Evolutionary conservation across 2,113 vertebrate species (phyloP), one percentile per base, ranked within the genome.

Genomic region (Anguilla japonica): DNA sequence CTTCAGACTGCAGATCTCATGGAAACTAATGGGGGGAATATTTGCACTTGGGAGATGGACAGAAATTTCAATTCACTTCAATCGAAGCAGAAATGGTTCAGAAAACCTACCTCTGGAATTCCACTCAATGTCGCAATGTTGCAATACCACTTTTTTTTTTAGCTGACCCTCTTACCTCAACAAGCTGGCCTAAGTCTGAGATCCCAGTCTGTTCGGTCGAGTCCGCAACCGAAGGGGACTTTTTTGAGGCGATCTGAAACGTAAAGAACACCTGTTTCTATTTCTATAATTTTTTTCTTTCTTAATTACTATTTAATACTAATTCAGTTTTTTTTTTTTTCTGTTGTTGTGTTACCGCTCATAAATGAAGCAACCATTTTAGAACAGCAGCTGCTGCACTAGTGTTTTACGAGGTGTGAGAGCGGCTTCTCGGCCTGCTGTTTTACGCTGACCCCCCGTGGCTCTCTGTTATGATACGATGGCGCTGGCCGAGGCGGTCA

Each of bases 181-280:
- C 96, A 90, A 96, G 88, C 86, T 96, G 96, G 93, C 96, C 96
- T 89, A 96, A 94, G 86, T 95, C 95, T 7, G 95, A 96, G 89
- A 96, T 96, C 85, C 95, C 96, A 94, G 93, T 94, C 87, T 94
- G 94, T 90, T 95, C 96, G 81, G 93, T 86, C 86, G 94, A 90
- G 83, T 96, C 96, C 0, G 93, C 86, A 89, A 87, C 90, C 87
- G 90, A 93, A 90, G 96, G 94, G 14, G 94, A 95, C 91, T 93
- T 93, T 90, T 94, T 94, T 83, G 95, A 96, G 88, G 95, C 96
- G 89, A 96, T 96, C 95, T 95, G 86, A 60, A 86, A 75, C 43
- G 75, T n/a, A 82, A 34, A 34, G 34, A 34, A 1, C 34, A 34
- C 34, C 34, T 34, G 34, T 34, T 34, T 34, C 34, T 1, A 34